These are phyloP conservation scores for Planiliza haematocheilus DNA, from an alignment of 2,113 vertebrate species.

Conservation along the genomic window DNA sequence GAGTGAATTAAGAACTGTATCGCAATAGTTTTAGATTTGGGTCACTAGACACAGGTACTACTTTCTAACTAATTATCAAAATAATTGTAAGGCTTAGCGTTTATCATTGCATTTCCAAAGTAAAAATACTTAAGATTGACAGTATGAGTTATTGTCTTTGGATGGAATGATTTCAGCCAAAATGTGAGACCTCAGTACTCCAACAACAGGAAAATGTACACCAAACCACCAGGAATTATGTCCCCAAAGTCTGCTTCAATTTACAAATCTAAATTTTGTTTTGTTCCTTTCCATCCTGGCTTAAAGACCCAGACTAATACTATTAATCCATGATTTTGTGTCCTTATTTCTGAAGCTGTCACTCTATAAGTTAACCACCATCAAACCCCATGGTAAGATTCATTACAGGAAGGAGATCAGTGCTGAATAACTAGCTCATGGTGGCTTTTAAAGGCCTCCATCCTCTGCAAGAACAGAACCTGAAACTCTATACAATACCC, in stretches of 20 bases:
- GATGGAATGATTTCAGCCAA: too few species aligned
- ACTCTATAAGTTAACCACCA: constrained; percentile 53
- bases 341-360: constrained; percentile 40
- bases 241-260: background rate
- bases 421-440: constrained; percentile 64
- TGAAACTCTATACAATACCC: constrained; percentile 70
- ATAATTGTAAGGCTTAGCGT: background rate
- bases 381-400: constrained; percentile 67
- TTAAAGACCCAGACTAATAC: constrained; percentile 1
- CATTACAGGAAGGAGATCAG: constrained; percentile 76
- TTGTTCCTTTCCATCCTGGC: background rate
- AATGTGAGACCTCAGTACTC: too few species aligned
- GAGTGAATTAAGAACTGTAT: background rate
- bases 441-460: constrained; percentile 74
- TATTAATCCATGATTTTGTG: constrained; percentile 18
- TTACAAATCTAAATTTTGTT: background rate
- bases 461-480: constrained; percentile 74
- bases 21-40: background rate
- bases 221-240: too few species aligned
- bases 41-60: background rate
- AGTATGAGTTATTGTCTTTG: too few species aligned
- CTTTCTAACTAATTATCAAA: background rate
- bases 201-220: too few species aligned
- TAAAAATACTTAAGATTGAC: too few species aligned
- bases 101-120: too few species aligned